A percentile compares a stretch with the other conserved stretches of the same genome.
Evolutionary conservation across 2,888 invertebrate species (phyloP).

Genomic region (Pyrocoelia pectoralis): DNA sequence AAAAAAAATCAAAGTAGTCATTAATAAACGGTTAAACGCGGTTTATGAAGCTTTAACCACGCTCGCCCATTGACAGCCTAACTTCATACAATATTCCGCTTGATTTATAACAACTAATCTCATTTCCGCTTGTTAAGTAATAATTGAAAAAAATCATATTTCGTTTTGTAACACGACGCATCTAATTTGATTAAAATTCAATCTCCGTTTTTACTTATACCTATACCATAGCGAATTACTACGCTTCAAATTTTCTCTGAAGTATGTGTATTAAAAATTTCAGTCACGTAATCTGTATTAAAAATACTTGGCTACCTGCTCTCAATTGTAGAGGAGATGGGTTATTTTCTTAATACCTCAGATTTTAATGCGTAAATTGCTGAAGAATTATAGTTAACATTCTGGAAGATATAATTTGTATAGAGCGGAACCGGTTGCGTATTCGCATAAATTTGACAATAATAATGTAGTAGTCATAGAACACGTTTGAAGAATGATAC

Average conservation of each 20-base stretch:
- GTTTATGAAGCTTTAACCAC: slow-evolving; percentile 28
- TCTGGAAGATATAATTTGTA: slow-evolving; percentile 30
- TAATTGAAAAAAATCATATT: slow-evolving; percentile 1
- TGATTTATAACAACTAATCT: slow-evolving; percentile 25
- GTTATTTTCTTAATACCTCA: slow-evolving; percentile 35
- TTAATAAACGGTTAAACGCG: slow-evolving; percentile 31
- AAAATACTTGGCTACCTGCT: slow-evolving; percentile 34
- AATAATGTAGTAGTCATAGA: slow-evolving; percentile 31
- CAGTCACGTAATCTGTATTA: slow-evolving; percentile 31
- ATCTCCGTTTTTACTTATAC: slow-evolving; percentile 12
- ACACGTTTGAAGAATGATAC: slow-evolving; percentile 16
- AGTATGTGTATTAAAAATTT: slow-evolving; percentile 23
- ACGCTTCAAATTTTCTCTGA: slow-evolving; percentile 4
- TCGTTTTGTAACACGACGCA: not conserved
- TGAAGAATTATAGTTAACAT: slow-evolving; percentile 33
- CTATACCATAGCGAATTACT: not conserved
- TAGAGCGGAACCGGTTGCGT: slow-evolving; percentile 14
- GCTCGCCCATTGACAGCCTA: slow-evolving; percentile 28
- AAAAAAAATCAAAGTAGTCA: slow-evolving; percentile 28
- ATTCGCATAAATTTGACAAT: slow-evolving; percentile 34
- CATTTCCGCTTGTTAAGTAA: slow-evolving; percentile 21
- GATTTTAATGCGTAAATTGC: slow-evolving; percentile 36
- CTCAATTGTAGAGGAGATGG: slow-evolving; percentile 27
- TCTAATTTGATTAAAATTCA: slow-evolving; percentile 10
- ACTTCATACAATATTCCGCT: slow-evolving; percentile 13